A percentile compares a stretch with the other conserved stretches of the same genome.
Conservation (phyloP, 2,113 vertebrate genomes). For the Oreochromis aureus region DNA sequence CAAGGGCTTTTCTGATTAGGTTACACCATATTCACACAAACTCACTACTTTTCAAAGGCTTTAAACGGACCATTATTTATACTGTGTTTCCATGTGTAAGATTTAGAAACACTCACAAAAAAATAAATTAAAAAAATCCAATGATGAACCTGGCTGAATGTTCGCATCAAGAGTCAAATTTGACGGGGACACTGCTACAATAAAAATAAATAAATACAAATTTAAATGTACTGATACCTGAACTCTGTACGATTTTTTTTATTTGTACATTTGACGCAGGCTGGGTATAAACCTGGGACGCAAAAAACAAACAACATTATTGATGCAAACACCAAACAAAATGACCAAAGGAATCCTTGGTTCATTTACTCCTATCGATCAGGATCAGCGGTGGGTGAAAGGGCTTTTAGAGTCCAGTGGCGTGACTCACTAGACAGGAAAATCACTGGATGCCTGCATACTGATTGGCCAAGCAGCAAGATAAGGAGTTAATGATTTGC, state of each 20-base stretch:
- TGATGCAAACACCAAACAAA: conserved; percentile 38
- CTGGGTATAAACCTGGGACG: not conserved
- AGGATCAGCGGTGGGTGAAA: conserved; percentile 33
- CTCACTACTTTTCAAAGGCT: conserved; percentile 61
- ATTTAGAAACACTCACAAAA: conserved; percentile 28
- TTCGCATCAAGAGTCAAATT: not conserved
- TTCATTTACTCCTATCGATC: conserved; percentile 50
- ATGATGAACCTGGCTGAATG: conserved; percentile 27
- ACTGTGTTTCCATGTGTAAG: not conserved
- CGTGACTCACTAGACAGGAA: conserved; percentile 45
- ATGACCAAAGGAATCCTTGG: conserved; percentile 45
- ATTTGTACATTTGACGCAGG: not conserved
- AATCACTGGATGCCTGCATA: conserved; percentile 16
- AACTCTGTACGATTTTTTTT: not conserved
- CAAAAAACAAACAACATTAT: conserved; percentile 31
- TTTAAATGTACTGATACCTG: not conserved
- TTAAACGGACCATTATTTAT: conserved; percentile 48
- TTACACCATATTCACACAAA: conserved; percentile 59
- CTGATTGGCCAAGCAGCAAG: conserved; percentile 32
- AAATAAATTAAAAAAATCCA: not conserved
- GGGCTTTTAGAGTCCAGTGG: conserved; percentile 45
- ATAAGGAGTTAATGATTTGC: conserved; percentile 69
- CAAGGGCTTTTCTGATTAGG: conserved; percentile 56
- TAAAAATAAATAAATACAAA: not conserved
- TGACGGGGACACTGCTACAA: not conserved